phyloP scores from a whole-genome alignment of 2,888 invertebrate species.

The Clivina fossor region DNA sequence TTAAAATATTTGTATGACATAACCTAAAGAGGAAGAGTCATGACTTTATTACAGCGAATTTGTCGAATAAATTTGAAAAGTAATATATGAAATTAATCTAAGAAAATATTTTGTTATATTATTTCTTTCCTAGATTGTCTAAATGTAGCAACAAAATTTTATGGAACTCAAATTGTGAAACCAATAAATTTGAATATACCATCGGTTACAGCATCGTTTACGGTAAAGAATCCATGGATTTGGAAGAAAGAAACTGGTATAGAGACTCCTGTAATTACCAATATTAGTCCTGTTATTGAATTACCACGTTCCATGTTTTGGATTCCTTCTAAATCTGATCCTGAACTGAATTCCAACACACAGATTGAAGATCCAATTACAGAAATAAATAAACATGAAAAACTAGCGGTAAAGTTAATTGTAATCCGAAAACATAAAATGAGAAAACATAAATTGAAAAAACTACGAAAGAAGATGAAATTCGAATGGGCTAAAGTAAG shows the following conservation, averaged over 20 bases:
- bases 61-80: too few relatives aligned
- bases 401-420: constrained; percentile 72
- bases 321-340: constrained; percentile 41
- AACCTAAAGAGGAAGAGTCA: too few relatives aligned
- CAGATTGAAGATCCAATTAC: constrained; percentile 44
- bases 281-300: constrained; percentile 40
- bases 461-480: constrained; percentile 77
- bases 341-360: constrained; percentile 31
- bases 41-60: too few relatives aligned
- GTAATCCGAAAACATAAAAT: constrained; percentile 80
- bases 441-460: constrained; percentile 82
- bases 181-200: too few relatives aligned
- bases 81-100: too few relatives aligned
- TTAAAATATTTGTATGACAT: too few relatives aligned
- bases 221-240: constrained; percentile 46
- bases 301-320: constrained; percentile 45
- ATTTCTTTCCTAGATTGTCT: too few relatives aligned
- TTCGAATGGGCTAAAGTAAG: constrained; percentile 71
- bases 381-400: constrained; percentile 56
- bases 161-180: too few relatives aligned
- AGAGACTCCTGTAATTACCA: constrained; percentile 43
- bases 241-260: constrained; percentile 46
- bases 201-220: too few relatives aligned
- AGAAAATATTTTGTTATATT: too few relatives aligned
- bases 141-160: too few relatives aligned